These are phyloP conservation scores for Brachystomella parvula DNA, from an alignment of 1,140 invertebrate genomes.

Conservation along the genomic window DNA sequence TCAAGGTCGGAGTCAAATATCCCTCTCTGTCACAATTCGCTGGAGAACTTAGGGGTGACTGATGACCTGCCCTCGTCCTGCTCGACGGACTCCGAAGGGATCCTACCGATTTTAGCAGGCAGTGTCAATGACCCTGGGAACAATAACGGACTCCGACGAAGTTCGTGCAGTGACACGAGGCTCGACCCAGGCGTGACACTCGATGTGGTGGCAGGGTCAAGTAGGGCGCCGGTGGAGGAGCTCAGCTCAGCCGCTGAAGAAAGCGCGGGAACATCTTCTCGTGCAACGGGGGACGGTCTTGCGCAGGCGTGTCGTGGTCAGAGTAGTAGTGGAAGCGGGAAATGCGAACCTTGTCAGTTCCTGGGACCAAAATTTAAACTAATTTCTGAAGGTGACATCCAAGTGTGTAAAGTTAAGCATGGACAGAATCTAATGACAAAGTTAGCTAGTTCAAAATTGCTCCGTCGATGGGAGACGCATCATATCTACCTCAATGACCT, in stretches of 20 bases:
- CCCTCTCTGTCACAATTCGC: slow-evolving; percentile 35
- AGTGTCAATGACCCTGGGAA: background rate
- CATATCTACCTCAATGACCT: slow-evolving; percentile 60
- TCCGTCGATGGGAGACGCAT: slow-evolving; percentile 71
- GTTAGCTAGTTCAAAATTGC: slow-evolving; percentile 69
- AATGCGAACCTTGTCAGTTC: background rate
- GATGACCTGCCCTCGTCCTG: slow-evolving; percentile 27
- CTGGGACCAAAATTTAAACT: slow-evolving; percentile 63
- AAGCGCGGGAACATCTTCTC: background rate
- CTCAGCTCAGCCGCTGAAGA: background rate
- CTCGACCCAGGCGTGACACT: background rate
- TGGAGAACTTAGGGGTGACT: slow-evolving; percentile 22
- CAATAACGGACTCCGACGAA: slow-evolving; percentile 1
- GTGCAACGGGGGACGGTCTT: background rate
- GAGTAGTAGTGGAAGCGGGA: background rate
- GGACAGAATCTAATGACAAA: slow-evolving; percentile 70
- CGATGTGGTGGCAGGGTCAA: background rate
- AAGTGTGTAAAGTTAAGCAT: slow-evolving; percentile 70
- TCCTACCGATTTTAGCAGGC: slow-evolving; percentile 15
- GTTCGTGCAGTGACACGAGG: background rate
- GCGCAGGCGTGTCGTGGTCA: background rate
- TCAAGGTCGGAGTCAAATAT: slow-evolving; percentile 38
- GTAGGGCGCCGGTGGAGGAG: background rate
- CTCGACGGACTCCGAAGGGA: slow-evolving; percentile 33
- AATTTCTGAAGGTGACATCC: slow-evolving; percentile 63